Percentiles rank a stretch among this genome's conserved stretches.
These are phyloP conservation scores for Apteryx mantelli DNA, from an alignment of 2,113 vertebrate genomes.

Conservation along the genomic window DNA sequence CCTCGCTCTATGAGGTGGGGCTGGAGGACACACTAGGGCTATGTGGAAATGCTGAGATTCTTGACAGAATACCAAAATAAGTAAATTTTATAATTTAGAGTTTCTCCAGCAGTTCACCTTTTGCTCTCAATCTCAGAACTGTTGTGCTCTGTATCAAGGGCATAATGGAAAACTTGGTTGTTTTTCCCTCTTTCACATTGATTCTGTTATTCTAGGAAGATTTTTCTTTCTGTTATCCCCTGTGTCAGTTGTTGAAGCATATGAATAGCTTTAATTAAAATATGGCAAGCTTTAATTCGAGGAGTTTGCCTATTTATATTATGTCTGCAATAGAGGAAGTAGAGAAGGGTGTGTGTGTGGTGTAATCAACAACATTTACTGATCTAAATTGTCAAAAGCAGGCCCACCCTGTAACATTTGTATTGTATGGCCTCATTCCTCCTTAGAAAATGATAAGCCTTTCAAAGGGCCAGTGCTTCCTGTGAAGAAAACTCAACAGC, in stretches of 20 bases:
- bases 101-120: background rate
- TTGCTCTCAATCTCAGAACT: background rate
- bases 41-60: background rate
- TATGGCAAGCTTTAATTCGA: background rate
- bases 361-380: background rate
- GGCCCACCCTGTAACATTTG: background rate
- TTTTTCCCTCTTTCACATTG: background rate
- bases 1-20: background rate
- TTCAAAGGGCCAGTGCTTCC: background rate
- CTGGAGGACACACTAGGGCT: background rate
- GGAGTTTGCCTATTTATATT: background rate
- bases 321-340: background rate
- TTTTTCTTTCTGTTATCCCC: background rate
- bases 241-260: background rate
- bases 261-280: background rate
- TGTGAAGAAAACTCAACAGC: constrained; percentile 12
- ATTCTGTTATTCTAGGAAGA: background rate
- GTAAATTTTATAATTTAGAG: background rate
- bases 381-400: background rate
- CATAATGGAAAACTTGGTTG: background rate
- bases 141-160: background rate
- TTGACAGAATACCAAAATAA: background rate
- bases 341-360: background rate
- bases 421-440: background rate
- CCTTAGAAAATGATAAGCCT: background rate